Base-by-base conservation (phyloP, 2,113 vertebrate species). In the Corydoras maculifer region DNA sequence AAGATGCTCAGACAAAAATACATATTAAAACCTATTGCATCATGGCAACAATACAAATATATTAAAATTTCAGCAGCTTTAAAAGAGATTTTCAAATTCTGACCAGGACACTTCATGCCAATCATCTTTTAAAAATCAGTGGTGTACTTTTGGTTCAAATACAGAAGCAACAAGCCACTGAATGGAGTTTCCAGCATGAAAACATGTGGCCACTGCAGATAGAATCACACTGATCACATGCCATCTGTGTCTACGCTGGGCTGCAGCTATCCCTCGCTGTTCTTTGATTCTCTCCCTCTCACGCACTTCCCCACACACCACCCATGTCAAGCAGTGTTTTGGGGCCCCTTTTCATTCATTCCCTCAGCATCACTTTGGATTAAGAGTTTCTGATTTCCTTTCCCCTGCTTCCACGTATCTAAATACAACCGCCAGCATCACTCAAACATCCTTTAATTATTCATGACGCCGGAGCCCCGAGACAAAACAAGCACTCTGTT, bases 221-320 rank as follows among this genome's bases (percentile, higher is more conserved):
- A 70, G 72, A 69, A 78, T 69, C 68, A 78, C 61, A 65, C 75
- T 68, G 61, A 65, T 73, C 63, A 65, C 70, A 64, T 53, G 25
- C 54, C 58, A 65, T 77, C 70, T 73, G 74, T 67, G 43, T 63
- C 43, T 35, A 61, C 70, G 68, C 55, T 70, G 50, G 15, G 18
- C 50, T 65, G 29, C 64, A 70, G 59, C 53, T 66, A 49, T 11
- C 18, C 70, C 62, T 59, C 43, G 18, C 68, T 64, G 53, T 77
- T 71, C 70, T 48, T 55, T 32, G 54, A 65, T 72, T 72, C 62
- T 65, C 62, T 53, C 65, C 67, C 67, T 62, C 60, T 58, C 55
- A 32, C 54, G 62, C 65, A 59, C 60, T 51, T n/a, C 29, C 58
- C 49, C 64, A 55, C 49, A 29, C 50, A 63, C 51, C 50, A 48